phyloP scores from a whole-genome alignment of 2,888 invertebrate genomes.

The Gymnoscelis rufifasciata region DNA sequence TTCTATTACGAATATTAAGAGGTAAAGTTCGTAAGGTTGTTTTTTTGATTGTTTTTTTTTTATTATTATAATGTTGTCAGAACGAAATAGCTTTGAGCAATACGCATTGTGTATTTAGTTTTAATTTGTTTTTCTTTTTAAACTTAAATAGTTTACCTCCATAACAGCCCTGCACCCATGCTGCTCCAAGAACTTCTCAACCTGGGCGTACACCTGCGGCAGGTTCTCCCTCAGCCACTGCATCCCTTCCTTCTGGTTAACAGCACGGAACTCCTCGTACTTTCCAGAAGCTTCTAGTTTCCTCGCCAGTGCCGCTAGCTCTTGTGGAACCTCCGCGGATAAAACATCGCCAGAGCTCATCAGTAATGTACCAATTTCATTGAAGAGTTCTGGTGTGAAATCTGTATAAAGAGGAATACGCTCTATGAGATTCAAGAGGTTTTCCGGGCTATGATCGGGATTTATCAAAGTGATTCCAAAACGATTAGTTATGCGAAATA shows the following conservation, averaged over 20 bases:
- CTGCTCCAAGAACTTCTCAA: slow-evolving; percentile 79
- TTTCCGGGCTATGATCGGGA: too few species aligned
- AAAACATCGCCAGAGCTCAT: slow-evolving; percentile 85
- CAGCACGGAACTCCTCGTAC: slow-evolving; percentile 65
- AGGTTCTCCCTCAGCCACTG: slow-evolving; percentile 80
- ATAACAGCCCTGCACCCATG: slow-evolving; percentile 85
- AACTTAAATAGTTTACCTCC: too few species aligned
- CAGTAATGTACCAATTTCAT: slow-evolving; percentile 83
- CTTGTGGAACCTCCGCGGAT: slow-evolving; percentile 85
- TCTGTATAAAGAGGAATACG: slow-evolving; percentile 67
- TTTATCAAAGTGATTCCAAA: too few species aligned
- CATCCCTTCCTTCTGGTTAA: slow-evolving; percentile 69
- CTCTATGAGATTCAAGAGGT: too few species aligned
- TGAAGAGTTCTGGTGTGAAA: slow-evolving; percentile 81
- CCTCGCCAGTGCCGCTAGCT: slow-evolving; percentile 62
- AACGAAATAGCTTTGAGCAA: too few species aligned
- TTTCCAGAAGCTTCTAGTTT: slow-evolving; percentile 62
- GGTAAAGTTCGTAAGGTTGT: neutral
- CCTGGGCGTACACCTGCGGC: slow-evolving; percentile 62
- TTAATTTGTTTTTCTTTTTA: too few species aligned
- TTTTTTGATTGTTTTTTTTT: neutral
- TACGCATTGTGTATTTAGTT: too few species aligned
- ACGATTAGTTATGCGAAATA: too few species aligned
- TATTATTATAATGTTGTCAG: too few species aligned
- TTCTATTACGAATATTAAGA: neutral